Evolutionary conservation across 1,140 invertebrate genomes (phyloP).

Genomic region (Sitophilus oryzae): DNA sequence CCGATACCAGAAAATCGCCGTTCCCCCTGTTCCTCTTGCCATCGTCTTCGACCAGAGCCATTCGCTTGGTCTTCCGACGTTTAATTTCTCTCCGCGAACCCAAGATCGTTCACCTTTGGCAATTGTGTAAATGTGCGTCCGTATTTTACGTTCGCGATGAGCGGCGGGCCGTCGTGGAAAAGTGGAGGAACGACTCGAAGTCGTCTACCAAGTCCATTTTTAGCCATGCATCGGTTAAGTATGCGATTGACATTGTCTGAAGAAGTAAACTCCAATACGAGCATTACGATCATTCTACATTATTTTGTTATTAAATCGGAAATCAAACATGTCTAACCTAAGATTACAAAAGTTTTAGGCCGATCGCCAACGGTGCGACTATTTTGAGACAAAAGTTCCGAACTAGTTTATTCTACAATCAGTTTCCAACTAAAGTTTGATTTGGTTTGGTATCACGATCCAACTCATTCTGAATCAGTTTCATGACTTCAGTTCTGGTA

Average conservation of each 20-base stretch:
- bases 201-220: no score
- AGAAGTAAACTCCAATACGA: slow-evolving; percentile 1
- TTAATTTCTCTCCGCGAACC: neutral
- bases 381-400: no score
- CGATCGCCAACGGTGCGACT: no score
- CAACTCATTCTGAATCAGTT: no score
- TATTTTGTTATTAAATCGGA: no score
- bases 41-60: neutral
- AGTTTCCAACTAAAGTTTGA: no score
- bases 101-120: slow-evolving; percentile 26
- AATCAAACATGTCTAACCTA: no score
- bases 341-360: no score
- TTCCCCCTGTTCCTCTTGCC: neutral
- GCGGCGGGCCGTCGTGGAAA: neutral
- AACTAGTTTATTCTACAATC: no score
- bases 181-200: neutral
- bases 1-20: neutral
- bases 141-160: slow-evolving; percentile 18
- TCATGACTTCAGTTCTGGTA: no score
- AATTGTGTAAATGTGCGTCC: slow-evolving; percentile 25
- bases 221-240: neutral
- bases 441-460: no score
- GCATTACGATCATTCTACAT: no score
- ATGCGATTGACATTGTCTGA: neutral
- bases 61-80: neutral